Percentiles rank a stretch among this genome's conserved stretches.
Evolutionary conservation across 2,888 invertebrate genomes (phyloP).

Genomic region (Acleris holmiana): DNA sequence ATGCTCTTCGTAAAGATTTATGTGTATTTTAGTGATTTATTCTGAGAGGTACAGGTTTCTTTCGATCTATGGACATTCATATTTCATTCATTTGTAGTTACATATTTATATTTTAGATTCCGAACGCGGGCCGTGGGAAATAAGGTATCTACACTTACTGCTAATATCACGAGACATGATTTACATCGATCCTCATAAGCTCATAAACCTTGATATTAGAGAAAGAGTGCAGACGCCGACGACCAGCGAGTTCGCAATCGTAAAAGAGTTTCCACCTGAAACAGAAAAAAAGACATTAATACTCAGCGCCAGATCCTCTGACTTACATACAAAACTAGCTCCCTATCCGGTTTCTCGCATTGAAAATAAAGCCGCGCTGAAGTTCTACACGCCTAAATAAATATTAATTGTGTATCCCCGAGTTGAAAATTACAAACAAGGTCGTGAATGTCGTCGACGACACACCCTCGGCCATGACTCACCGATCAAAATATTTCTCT

Average conservation of each 20-base stretch:
- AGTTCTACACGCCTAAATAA: conserved; percentile 29
- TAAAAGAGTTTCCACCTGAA: conserved; percentile 63
- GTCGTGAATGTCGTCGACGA: conserved; percentile 9
- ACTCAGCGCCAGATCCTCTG: not conserved
- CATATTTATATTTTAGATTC: conserved; percentile 22
- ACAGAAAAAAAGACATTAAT: conserved; percentile 47
- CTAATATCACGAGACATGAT: conserved; percentile 73
- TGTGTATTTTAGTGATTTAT: conserved; percentile 43
- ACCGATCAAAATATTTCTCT: conserved; percentile 6
- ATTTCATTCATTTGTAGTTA: conserved; percentile 18
- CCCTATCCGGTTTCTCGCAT: too few species aligned
- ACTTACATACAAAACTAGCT: too few species aligned
- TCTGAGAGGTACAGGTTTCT: conserved; percentile 27
- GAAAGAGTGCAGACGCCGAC: conserved; percentile 58
- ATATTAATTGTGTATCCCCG: conserved; percentile 33
- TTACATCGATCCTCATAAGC: conserved; percentile 75
- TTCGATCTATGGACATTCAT: conserved; percentile 35
- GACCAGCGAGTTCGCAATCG: conserved; percentile 49
- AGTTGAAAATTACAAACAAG: conserved; percentile 20
- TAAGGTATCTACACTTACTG: conserved; percentile 65
- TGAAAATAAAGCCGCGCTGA: too few species aligned
- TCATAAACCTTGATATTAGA: conserved; percentile 65
- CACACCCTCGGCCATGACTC: conserved; percentile 22
- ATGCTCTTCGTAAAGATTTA: conserved; percentile 39
- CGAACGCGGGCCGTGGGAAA: conserved; percentile 22